A percentile compares a stretch with the other conserved stretches of the same genome.
Evolutionary conservation across 1,140 invertebrate genomes (phyloP).

Genomic region (Brachionus paranguensis): DNA sequence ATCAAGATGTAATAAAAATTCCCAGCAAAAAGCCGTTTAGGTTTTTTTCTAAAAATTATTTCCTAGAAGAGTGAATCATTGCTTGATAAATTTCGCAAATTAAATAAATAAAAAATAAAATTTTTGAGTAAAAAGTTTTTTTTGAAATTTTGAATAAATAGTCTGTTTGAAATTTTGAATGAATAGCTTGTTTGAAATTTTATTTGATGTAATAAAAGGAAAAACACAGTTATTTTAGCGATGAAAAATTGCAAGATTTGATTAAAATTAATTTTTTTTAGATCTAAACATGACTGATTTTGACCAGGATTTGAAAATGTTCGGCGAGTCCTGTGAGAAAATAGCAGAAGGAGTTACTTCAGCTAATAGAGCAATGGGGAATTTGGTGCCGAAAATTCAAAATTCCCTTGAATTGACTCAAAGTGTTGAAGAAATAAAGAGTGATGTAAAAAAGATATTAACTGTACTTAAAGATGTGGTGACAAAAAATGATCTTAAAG

Average conservation of each 20-base stretch:
- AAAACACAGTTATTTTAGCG: neutral
- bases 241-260: neutral
- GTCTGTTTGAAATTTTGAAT: too few species aligned
- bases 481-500: neutral
- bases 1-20: too few species aligned
- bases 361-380: neutral
- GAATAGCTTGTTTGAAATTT: neutral
- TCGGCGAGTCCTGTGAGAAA: neutral
- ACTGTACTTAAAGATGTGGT: neutral
- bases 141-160: too few species aligned
- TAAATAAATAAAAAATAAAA: too few species aligned
- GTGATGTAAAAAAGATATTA: neutral
- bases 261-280: neutral
- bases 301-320: neutral
- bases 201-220: neutral
- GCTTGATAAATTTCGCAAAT: too few species aligned
- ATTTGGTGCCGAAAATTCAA: neutral
- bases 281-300: neutral
- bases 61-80: too few species aligned
- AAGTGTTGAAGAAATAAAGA: constrained; percentile 1
- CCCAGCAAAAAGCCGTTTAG: too few species aligned
- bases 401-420: neutral
- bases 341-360: neutral
- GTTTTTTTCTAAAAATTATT: too few species aligned
- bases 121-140: too few species aligned